A percentile compares a stretch with the other conserved stretches of the same genome.
Evolutionary conservation across 2,888 invertebrate genomes (phyloP).

Genomic region (Onthophagus sagittarius): DNA sequence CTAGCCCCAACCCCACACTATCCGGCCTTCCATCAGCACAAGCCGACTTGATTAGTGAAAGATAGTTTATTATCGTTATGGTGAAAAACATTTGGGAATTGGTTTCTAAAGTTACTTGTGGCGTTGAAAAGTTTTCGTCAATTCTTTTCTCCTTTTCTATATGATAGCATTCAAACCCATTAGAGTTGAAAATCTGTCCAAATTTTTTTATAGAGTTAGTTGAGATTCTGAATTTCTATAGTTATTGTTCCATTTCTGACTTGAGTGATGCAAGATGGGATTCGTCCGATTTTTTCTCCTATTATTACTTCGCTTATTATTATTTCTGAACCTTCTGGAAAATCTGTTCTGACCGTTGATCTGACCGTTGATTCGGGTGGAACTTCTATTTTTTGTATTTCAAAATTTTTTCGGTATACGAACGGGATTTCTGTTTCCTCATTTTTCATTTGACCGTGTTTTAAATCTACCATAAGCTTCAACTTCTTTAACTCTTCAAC

Average conservation of each 20-base stretch:
- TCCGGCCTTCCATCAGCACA: no score
- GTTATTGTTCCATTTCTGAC: background rate
- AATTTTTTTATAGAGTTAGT: background rate
- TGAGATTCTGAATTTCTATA: background rate
- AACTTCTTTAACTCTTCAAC: constrained; percentile 12
- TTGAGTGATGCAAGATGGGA: background rate
- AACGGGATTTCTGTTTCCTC: no score
- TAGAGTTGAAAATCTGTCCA: background rate
- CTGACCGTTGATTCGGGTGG: background rate
- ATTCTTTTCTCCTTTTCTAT: background rate
- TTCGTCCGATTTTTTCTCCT: background rate
- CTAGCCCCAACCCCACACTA: no score
- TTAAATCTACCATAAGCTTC: background rate
- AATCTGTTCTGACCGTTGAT: background rate
- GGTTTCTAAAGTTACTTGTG: constrained; percentile 16
- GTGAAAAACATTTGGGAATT: constrained; percentile 16
- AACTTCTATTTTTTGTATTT: background rate
- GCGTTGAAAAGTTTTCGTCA: constrained; percentile 1
- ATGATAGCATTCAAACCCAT: constrained; percentile 15
- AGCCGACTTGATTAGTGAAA: constrained; percentile 15
- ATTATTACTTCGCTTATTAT: no score
- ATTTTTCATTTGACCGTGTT: no score
- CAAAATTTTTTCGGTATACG: no score
- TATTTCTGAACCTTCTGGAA: background rate
- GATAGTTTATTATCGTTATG: constrained; percentile 4